Conservation (phyloP, 2,797 vertebrate genomes). For the Tragopan temminckii region DNA sequence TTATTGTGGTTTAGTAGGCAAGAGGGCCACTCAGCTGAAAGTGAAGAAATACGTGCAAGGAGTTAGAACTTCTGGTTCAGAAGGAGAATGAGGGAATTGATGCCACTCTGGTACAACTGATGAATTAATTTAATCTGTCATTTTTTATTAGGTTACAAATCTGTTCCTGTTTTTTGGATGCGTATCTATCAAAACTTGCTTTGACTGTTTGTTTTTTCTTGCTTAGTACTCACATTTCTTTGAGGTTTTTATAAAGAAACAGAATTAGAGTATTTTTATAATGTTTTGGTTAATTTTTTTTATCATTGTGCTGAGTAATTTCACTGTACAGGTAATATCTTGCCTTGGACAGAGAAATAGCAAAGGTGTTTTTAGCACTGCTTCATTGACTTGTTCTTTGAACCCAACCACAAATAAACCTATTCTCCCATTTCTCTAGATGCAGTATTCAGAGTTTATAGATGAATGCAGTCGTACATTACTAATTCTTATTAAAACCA, state of each 20-base stretch:
- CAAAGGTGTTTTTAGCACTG: background rate
- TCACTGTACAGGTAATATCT: background rate
- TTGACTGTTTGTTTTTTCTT: background rate
- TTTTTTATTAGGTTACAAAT: background rate
- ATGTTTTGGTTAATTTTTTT: background rate
- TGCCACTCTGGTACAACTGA: background rate
- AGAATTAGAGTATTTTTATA: background rate
- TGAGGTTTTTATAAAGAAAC: background rate
- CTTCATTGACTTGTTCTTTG: background rate
- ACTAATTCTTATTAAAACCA: background rate
- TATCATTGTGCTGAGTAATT: background rate
- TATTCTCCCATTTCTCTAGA: background rate
- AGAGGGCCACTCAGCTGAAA: background rate
- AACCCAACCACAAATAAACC: background rate
- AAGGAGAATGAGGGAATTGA: background rate
- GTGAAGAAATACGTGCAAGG: accelerated
- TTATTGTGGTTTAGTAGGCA: background rate
- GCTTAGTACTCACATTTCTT: background rate
- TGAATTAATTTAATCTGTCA: background rate
- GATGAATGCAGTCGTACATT: background rate
- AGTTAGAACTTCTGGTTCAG: background rate
- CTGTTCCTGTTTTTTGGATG: background rate
- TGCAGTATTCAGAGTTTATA: background rate
- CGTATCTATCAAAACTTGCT: background rate
- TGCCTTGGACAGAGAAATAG: background rate